Conservation (phyloP, 2,797 vertebrate species). For the Oceanodroma leucorhoa region DNA sequence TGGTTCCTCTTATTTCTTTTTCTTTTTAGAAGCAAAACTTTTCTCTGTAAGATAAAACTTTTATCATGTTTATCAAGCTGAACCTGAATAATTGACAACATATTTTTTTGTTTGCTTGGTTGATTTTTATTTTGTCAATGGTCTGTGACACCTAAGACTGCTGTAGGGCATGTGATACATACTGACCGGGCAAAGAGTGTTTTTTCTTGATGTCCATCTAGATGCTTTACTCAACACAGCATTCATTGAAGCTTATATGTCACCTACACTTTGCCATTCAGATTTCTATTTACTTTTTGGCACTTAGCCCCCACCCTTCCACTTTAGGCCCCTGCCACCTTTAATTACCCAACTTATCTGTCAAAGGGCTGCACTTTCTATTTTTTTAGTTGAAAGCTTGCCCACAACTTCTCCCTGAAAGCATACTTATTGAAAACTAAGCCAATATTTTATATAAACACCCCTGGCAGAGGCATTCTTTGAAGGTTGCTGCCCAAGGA, state of each 20-base stretch:
- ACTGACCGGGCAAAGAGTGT: neutral
- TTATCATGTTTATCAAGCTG: neutral
- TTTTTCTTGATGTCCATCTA: neutral
- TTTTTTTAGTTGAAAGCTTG: neutral
- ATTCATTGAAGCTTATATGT: neutral
- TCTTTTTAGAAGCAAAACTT: neutral
- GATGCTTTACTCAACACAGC: neutral
- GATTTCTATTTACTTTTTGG: conserved; percentile 21
- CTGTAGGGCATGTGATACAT: neutral
- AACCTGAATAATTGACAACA: neutral
- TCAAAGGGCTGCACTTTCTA: neutral
- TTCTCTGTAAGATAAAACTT: neutral
- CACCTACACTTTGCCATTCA: neutral
- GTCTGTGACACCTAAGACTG: neutral
- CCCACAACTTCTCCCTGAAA: neutral
- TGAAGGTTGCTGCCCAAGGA: neutral
- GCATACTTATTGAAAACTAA: neutral
- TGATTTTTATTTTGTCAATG: neutral
- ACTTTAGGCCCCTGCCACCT: neutral
- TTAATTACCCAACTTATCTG: conserved; percentile 28
- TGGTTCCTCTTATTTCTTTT: neutral
- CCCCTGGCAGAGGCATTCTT: accelerated
- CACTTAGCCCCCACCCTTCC: neutral
- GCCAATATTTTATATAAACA: neutral
- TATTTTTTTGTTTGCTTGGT: neutral